Conservation (phyloP, 2,888 invertebrate species). For the Liopterus haemorrhoidalis region DNA sequence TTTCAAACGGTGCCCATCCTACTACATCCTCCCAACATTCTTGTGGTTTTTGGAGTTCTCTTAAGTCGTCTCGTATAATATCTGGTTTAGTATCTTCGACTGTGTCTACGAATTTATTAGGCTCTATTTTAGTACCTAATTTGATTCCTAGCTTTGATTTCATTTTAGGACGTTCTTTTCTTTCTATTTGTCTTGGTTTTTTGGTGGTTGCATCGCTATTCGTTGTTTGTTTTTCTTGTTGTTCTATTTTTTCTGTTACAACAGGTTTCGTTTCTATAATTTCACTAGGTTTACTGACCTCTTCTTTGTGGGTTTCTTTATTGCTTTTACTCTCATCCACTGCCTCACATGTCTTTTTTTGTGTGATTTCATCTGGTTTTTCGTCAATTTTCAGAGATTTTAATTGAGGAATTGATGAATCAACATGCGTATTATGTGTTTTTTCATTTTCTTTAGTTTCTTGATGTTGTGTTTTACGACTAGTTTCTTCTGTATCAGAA, state of each 20-base stretch:
- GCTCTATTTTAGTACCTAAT: conserved; percentile 14
- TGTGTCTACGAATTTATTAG: neutral
- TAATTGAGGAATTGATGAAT: conserved; percentile 15
- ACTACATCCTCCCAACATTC: conserved; percentile 28
- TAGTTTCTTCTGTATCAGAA: conserved; percentile 45
- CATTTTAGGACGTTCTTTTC: conserved; percentile 24
- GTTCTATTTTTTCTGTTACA: conserved; percentile 9
- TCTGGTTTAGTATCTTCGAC: conserved; percentile 9
- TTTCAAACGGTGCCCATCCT: conserved; percentile 4
- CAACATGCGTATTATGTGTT: conserved; percentile 39
- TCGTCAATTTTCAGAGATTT: too few species aligned
- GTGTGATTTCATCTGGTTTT: conserved; percentile 3
- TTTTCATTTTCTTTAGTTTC: conserved; percentile 47
- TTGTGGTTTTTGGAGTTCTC: conserved; percentile 22
- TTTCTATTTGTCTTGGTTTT: conserved; percentile 18
- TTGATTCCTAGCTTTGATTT: conserved; percentile 24
- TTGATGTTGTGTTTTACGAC: conserved; percentile 45
- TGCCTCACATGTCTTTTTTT: conserved; percentile 7
- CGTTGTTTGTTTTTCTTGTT: conserved; percentile 7
- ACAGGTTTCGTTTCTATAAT: conserved; percentile 20
- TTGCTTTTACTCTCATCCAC: conserved; percentile 9
- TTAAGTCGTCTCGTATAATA: conserved; percentile 21
- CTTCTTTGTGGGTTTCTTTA: conserved; percentile 8
- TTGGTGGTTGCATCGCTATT: conserved; percentile 11
- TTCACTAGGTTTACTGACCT: conserved; percentile 24